phyloP scores from a whole-genome alignment of 2,113 vertebrate genomes.

The Syngnathus floridae region DNA sequence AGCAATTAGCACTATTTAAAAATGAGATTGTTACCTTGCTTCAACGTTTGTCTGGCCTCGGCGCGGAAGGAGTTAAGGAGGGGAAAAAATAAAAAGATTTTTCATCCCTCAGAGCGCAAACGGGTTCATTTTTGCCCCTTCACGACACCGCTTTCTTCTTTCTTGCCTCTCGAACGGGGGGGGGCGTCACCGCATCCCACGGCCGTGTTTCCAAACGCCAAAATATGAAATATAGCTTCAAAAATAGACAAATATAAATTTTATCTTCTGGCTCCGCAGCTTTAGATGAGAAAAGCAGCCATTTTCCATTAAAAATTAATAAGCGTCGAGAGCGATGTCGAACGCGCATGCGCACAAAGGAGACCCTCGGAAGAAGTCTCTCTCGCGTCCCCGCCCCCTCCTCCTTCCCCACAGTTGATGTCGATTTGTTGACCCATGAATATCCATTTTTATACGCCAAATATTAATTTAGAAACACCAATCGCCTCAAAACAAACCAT shows the following conservation, averaged over 20 bases:
- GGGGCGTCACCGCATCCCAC: neutral
- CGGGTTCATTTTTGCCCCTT: conserved; percentile 48
- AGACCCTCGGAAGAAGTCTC: neutral
- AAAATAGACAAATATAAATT: neutral
- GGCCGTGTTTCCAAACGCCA: neutral
- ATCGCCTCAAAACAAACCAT: neutral
- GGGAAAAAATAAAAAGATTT: conserved; percentile 54
- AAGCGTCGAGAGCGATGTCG: conserved; percentile 41
- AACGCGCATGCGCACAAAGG: conserved; percentile 64
- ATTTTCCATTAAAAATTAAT: conserved; percentile 78
- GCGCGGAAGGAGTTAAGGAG: conserved; percentile 68
- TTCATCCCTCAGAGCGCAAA: conserved; percentile 66
- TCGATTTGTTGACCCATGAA: neutral
- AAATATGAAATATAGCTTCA: neutral
- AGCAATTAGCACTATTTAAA: neutral
- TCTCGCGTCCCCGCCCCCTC: conserved; percentile 12
- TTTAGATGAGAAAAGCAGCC: conserved; percentile 72
- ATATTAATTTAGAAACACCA: neutral
- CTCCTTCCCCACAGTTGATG: neutral
- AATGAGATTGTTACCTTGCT: neutral
- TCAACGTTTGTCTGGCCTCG: conserved; percentile 11
- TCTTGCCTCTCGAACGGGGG: neutral
- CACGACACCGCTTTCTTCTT: neutral
- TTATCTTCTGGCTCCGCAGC: conserved; percentile 48
- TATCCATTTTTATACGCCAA: neutral